These are phyloP conservation scores for Coracias cyanogaster DNA, from an alignment of 2,797 vertebrate genomes.

Conservation along the genomic window DNA sequence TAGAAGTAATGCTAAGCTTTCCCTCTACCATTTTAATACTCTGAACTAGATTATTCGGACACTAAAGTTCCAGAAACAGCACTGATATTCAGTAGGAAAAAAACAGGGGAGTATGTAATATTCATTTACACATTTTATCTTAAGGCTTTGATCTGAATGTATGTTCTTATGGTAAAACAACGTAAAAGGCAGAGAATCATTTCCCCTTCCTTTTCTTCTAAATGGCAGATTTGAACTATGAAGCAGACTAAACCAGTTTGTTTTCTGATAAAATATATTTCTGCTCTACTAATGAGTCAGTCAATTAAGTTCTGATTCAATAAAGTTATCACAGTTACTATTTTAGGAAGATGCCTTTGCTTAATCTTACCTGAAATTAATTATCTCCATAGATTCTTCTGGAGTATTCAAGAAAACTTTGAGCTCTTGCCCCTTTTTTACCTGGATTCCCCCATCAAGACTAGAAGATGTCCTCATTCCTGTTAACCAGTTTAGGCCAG, in stretches of 20 bases:
- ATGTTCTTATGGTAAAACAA: not conserved
- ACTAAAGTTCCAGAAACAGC: not conserved
- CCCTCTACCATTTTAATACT: not conserved
- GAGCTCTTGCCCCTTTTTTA: conserved; percentile 86
- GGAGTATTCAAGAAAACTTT: conserved; percentile 87
- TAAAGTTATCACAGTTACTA: not conserved
- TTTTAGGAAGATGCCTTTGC: not conserved
- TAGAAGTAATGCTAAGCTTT: not conserved
- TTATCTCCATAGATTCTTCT: conserved; percentile 85
- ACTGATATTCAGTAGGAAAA: not conserved
- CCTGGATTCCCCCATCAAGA: conserved; percentile 85
- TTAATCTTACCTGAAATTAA: conserved; percentile 83
- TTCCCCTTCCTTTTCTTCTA: not conserved
- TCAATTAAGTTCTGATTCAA: not conserved
- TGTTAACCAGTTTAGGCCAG: conserved; percentile 86
- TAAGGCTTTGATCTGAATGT: not conserved
- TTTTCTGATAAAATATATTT: not conserved
- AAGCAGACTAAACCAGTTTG: not conserved
- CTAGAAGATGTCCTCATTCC: conserved; percentile 81
- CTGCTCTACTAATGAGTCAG: not conserved
- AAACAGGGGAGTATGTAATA: not conserved
- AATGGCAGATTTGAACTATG: not conserved
- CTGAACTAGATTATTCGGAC: not conserved
- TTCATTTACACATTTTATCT: not conserved
- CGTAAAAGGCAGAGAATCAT: not conserved